phyloP scores from a whole-genome alignment of 2,113 vertebrate species.

The Bubo bubo region DNA sequence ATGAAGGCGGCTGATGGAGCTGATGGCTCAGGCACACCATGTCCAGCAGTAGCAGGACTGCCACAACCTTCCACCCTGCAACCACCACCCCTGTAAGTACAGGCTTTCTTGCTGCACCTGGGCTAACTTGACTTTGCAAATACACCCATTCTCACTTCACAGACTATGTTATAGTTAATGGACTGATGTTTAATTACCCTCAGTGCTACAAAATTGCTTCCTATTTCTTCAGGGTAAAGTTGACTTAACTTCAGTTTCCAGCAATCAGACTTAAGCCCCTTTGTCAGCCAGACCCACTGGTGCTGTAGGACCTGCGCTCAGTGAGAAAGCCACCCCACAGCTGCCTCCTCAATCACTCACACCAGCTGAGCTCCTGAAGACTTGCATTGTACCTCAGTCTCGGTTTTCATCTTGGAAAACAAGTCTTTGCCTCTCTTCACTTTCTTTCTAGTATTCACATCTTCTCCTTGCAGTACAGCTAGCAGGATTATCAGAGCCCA shows the following conservation, averaged over 20 bases:
- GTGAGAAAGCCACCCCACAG: background rate
- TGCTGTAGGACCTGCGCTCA: fast-evolving
- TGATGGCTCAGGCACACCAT: background rate
- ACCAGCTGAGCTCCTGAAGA: background rate
- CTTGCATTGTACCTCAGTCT: background rate
- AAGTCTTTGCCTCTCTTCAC: background rate
- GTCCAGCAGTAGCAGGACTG: background rate
- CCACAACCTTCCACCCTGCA: background rate
- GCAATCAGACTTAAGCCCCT: background rate
- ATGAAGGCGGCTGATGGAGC: background rate
- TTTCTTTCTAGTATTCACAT: background rate
- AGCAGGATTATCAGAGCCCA: background rate
- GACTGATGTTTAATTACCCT: background rate
- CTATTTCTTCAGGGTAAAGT: background rate
- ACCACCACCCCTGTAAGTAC: background rate
- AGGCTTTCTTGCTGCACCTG: background rate
- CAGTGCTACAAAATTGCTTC: background rate
- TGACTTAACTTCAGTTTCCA: background rate
- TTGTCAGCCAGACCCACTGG: background rate
- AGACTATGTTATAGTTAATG: background rate
- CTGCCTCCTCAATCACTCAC: background rate
- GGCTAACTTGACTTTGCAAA: background rate
- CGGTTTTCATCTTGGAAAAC: background rate
- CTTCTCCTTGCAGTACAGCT: background rate
- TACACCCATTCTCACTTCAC: background rate